Base-by-base conservation (phyloP, 2,888 invertebrate genomes). In the Odontomyia ornata region DNA sequence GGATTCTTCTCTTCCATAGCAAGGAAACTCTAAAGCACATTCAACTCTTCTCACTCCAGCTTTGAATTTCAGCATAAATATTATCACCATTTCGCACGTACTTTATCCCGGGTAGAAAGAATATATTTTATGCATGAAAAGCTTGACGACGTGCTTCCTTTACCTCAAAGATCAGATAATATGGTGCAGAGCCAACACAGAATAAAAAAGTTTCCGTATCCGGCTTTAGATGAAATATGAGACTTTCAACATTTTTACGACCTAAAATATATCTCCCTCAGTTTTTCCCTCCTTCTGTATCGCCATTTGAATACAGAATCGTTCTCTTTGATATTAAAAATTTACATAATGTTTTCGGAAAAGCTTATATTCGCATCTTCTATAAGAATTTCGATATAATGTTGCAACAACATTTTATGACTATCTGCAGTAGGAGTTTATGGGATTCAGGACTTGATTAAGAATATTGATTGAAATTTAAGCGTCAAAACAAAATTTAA, bases 251-350 rank as follows among this genome's bases (percentile, higher is more conserved):
- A 27, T 28, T 62, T 62, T 62, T 62, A 62, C 27, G 27, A 27
- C n/a, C 27, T 18, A 4, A n/a, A 57, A 62, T 62, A 36, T 67
- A 27, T 64, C 27, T 64, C 3, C 28, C 5, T 64, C 11, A 7
- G 13, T 43, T 67, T 30, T 30, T 67, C 7, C 2, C 28, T 4
- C n/a, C 18, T 7, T 1, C 43, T 36, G 21, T 27, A 25, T 27
- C 23, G 4, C 7, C 65, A n/a, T n/a, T 1, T 64, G 15, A 13
- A 28, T 18, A 18, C 4, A 36, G 27, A 67, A 67, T 43, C 5
- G 67, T 36, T 67, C 3, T 30, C 5, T 30, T 67, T 18, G 67
- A 67, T 43, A 67, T 67, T 43, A 67, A 67, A 67, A 67, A 67
- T 67, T 67, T 67, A 67, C 67, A 67, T 67, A 67, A 67, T 67